phyloP scores from a whole-genome alignment of 2,797 vertebrate species.

The Dipus sagitta region DNA sequence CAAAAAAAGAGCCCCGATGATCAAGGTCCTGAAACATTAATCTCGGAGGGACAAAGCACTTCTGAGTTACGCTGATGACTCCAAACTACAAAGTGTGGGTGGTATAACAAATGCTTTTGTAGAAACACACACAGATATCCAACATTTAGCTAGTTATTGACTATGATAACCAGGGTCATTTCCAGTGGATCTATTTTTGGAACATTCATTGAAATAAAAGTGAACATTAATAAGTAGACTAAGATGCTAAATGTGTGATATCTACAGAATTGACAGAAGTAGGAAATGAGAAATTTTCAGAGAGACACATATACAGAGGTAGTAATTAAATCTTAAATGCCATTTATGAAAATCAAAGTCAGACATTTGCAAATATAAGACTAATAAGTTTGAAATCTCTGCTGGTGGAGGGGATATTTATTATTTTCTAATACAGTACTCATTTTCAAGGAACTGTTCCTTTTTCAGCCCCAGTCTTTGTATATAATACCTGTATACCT shows the following conservation, averaged over 20 bases:
- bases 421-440: not conserved
- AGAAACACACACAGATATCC: not conserved
- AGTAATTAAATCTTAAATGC: not conserved
- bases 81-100: not conserved
- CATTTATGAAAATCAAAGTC: not conserved
- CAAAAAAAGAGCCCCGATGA: fast-evolving
- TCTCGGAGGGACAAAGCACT: not conserved
- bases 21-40: not conserved
- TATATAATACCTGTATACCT: not conserved
- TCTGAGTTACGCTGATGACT: not conserved
- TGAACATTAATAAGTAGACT: not conserved
- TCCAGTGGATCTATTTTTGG: not conserved
- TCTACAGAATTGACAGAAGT: not conserved
- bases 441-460: not conserved
- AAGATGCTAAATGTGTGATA: not conserved
- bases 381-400: not conserved
- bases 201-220: conserved; percentile 6
- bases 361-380: not conserved
- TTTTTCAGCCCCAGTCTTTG: not conserved
- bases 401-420: not conserved
- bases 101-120: not conserved
- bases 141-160: not conserved
- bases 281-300: conserved; percentile 2
- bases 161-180: not conserved
- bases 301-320: not conserved